Conservation (phyloP, 1,140 invertebrate genomes). For the Neocloeon triangulifer region DNA sequence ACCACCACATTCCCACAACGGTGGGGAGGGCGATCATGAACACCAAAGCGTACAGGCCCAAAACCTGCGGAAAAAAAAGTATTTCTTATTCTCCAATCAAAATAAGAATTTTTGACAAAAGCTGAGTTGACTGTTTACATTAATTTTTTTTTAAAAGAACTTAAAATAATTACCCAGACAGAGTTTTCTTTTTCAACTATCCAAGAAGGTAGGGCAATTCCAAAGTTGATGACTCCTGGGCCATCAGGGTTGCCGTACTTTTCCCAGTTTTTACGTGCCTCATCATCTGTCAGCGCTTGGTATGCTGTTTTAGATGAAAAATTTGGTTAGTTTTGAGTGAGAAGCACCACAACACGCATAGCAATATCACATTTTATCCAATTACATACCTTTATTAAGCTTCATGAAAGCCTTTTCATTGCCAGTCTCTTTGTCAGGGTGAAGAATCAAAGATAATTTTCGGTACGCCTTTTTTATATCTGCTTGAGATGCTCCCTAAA, state of each 20-base stretch:
- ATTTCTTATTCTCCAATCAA: constrained; percentile 2
- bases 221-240: constrained; percentile 94
- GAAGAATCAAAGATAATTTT: constrained; percentile 74
- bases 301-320: constrained; percentile 20
- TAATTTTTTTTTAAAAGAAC: constrained; percentile 1
- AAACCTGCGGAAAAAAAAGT: constrained; percentile 23
- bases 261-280: constrained; percentile 92
- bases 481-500: constrained; percentile 49
- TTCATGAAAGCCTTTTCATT: constrained; percentile 95
- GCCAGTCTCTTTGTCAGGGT: constrained; percentile 96
- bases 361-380: constrained; percentile 5
- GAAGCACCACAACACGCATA: not conserved
- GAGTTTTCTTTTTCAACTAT: constrained; percentile 99
- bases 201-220: constrained; percentile 97
- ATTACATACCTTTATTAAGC: constrained; percentile 75
- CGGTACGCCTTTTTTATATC: constrained; percentile 94
- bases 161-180: constrained; percentile 46
- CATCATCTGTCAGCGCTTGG: constrained; percentile 82
- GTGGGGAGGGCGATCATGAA: constrained; percentile 95
- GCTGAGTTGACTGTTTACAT: not conserved
- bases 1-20: constrained; percentile 96
- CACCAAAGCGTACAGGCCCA: constrained; percentile 84
- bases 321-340: not conserved
- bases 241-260: constrained; percentile 99
- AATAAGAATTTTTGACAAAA: not conserved